phyloP scores from a whole-genome alignment of 2,888 invertebrate genomes.

The Pyrochroa serraticornis region DNA sequence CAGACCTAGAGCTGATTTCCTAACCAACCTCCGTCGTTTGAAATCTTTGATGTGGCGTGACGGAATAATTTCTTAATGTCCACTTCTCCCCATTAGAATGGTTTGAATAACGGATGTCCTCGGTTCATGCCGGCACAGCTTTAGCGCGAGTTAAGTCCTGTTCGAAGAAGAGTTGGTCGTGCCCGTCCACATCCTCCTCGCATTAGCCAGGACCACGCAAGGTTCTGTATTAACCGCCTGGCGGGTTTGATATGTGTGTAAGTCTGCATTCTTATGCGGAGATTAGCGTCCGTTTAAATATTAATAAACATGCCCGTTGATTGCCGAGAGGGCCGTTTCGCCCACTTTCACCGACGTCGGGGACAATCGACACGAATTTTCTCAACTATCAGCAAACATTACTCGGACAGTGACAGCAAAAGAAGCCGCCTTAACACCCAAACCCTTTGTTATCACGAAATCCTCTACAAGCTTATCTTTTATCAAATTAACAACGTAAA shows the following conservation, averaged over 20 bases:
- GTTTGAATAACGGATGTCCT: slow-evolving; percentile 23
- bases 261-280: slow-evolving; percentile 37
- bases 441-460: not conserved
- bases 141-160: slow-evolving; percentile 26
- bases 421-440: not conserved
- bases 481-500: too few relatives aligned
- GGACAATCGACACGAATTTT: too few relatives aligned
- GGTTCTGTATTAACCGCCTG: slow-evolving; percentile 17
- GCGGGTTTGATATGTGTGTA: slow-evolving; percentile 21
- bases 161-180: slow-evolving; percentile 34
- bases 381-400: too few relatives aligned
- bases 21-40: too few relatives aligned
- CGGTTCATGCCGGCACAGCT: slow-evolving; percentile 20
- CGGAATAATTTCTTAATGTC: too few relatives aligned
- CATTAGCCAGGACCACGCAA: slow-evolving; percentile 25
- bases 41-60: too few relatives aligned
- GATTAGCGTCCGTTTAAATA: slow-evolving; percentile 39
- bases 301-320: slow-evolving; percentile 37
- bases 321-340: not conserved
- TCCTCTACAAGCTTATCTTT: too few relatives aligned
- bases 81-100: slow-evolving; percentile 9
- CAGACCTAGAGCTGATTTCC: too few relatives aligned
- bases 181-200: slow-evolving; percentile 31
- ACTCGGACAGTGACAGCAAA: not conserved
- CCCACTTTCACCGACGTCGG: too few relatives aligned